These are phyloP conservation scores for Cheiracanthium punctorium DNA, from an alignment of 2,888 invertebrate species.

Conservation along the genomic window DNA sequence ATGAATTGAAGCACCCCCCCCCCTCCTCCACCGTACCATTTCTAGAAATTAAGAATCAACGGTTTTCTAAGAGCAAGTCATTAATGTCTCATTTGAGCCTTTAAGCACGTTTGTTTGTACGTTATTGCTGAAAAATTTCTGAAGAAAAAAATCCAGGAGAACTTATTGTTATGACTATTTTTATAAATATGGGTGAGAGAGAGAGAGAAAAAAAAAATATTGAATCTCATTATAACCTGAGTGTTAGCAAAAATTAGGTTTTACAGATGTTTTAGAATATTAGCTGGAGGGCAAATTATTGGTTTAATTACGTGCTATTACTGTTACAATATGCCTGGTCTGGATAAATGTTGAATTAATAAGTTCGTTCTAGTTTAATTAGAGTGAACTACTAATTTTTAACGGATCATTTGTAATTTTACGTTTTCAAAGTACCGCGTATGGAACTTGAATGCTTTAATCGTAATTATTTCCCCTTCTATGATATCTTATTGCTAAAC, in stretches of 20 bases:
- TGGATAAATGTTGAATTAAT: not conserved
- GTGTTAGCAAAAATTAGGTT: not conserved
- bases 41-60: slow-evolving; percentile 60
- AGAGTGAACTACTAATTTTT: not conserved
- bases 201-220: not conserved
- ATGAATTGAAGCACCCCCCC: slow-evolving; percentile 44
- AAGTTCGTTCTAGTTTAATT: not conserved
- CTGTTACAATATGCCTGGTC: not conserved
- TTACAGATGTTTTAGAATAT: slow-evolving; percentile 2
- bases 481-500: too few species aligned
- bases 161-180: not conserved
- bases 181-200: too few species aligned
- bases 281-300: not conserved
- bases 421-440: too few species aligned
- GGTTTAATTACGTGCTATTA: not conserved
- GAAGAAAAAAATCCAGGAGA: not conserved
- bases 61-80: slow-evolving; percentile 33
- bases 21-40: not conserved
- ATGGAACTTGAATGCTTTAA: too few species aligned
- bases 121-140: not conserved
- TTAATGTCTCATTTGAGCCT: slow-evolving; percentile 44
- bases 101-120: slow-evolving; percentile 3
- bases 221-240: not conserved
- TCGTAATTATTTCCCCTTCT: too few species aligned
- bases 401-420: not conserved